Conservation (phyloP, 2,113 vertebrate genomes). For the Astur gentilis region DNA sequence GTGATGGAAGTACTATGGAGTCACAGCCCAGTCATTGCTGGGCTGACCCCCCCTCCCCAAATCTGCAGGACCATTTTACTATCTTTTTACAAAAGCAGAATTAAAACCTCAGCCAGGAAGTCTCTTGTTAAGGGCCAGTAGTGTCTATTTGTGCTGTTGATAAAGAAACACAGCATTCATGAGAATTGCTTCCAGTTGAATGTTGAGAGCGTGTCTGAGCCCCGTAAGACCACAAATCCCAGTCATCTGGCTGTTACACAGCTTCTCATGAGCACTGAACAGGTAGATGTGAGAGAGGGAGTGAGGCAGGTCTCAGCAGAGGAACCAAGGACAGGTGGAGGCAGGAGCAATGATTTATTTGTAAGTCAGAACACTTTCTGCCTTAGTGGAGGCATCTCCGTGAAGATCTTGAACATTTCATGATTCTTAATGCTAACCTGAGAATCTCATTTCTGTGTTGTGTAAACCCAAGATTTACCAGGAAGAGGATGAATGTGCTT, state of each 20-base stretch:
- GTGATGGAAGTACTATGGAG: not conserved
- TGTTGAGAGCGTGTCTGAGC: not conserved
- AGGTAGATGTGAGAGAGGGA: not conserved
- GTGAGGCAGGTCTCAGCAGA: not conserved
- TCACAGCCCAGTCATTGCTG: not conserved
- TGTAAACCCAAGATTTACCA: not conserved
- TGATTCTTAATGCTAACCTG: not conserved
- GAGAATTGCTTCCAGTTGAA: not conserved
- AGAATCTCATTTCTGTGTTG: not conserved
- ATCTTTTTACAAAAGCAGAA: not conserved
- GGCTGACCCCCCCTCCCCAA: not conserved
- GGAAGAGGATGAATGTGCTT: not conserved
- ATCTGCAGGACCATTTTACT: not conserved
- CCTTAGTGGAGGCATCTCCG: not conserved
- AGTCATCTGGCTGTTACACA: not conserved
- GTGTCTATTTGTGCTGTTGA: not conserved
- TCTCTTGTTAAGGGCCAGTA: not conserved
- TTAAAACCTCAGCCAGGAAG: not conserved
- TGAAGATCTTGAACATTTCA: not conserved
- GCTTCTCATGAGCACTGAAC: not conserved
- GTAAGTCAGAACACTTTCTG: not conserved
- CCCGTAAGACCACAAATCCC: accelerated
- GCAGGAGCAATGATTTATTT: not conserved
- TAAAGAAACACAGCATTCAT: not conserved
- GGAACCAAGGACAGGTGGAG: not conserved